Percentiles rank a stretch among this genome's conserved stretches.
Conservation (phyloP, 2,888 invertebrate genomes). For the Galerucella pusilla region DNA sequence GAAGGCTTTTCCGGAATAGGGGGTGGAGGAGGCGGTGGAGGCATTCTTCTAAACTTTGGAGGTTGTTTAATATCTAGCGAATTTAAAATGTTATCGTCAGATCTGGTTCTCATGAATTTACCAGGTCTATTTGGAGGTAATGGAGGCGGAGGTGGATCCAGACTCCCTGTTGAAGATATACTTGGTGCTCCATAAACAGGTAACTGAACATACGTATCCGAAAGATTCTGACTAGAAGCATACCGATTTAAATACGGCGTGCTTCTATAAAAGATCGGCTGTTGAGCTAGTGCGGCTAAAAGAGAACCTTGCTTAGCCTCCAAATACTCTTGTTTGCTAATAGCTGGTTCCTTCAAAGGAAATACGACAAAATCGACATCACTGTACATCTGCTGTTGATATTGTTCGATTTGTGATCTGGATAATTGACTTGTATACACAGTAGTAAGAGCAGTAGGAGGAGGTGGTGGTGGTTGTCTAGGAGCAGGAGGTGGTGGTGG, state of each 20-base stretch:
- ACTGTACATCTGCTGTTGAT: conserved; percentile 89
- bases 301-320: conserved; percentile 87
- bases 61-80: conserved; percentile 71
- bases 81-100: conserved; percentile 85
- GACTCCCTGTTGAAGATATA: conserved; percentile 72
- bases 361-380: conserved; percentile 94
- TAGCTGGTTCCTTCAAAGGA: conserved; percentile 87
- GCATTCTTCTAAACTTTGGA: conserved; percentile 68
- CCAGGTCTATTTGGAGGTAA: conserved; percentile 71
- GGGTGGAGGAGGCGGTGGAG: conserved; percentile 66
- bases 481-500: conserved; percentile 78
- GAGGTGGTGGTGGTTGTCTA: conserved; percentile 70
- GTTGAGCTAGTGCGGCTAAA: conserved; percentile 72
- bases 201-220: conserved; percentile 78
- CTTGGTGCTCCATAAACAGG: conserved; percentile 78
- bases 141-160: conserved; percentile 76
- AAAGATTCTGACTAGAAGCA: conserved; percentile 84
- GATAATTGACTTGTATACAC: conserved; percentile 78
- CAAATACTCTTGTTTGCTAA: conserved; percentile 91
- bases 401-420: conserved; percentile 84
- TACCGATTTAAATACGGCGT: conserved; percentile 84
- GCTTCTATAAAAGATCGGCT: conserved; percentile 82
- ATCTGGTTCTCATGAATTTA: conserved; percentile 77
- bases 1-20: conserved; percentile 59
- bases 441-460: conserved; percentile 76